A percentile compares a stretch with the other conserved stretches of the same genome.
phyloP scores from a whole-genome alignment of 2,888 invertebrate genomes.

The Synergus umbraculus region DNA sequence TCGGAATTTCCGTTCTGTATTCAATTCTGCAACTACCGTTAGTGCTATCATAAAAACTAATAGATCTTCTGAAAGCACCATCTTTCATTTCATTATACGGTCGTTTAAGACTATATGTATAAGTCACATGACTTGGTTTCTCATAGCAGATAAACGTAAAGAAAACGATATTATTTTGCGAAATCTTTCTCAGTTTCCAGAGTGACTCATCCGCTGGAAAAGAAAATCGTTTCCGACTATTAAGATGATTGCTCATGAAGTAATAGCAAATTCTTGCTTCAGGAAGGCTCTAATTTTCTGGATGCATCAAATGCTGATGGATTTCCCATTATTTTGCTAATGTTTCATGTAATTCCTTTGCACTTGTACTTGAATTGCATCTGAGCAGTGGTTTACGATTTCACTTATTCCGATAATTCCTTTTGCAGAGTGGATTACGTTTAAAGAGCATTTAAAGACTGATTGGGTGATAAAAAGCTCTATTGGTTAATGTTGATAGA shows the following conservation, averaged over 20 bases:
- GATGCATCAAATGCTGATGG: slow-evolving; percentile 37
- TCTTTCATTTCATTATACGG: too few species aligned
- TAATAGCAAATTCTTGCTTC: background rate
- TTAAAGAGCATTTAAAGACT: background rate
- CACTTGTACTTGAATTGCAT: slow-evolving; percentile 44
- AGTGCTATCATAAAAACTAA: slow-evolving; percentile 18
- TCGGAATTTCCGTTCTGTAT: slow-evolving; percentile 4
- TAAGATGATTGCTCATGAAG: slow-evolving; percentile 25
- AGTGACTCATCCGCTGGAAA: slow-evolving; percentile 20
- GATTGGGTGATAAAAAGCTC: background rate
- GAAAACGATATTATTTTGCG: background rate
- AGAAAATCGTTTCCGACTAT: background rate
- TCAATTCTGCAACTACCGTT: slow-evolving; percentile 4
- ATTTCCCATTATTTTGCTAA: slow-evolving; percentile 47
- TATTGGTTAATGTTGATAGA: background rate
- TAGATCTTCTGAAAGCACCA: background rate
- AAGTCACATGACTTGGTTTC: too few species aligned
- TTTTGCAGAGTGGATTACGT: slow-evolving; percentile 40
- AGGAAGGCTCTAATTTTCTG: slow-evolving; percentile 43
- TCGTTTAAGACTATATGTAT: too few species aligned
- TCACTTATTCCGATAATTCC: slow-evolving; percentile 48
- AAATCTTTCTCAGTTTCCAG: background rate
- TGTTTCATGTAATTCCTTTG: slow-evolving; percentile 31
- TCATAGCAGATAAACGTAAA: too few species aligned
- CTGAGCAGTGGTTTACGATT: slow-evolving; percentile 43